phyloP scores from a whole-genome alignment of 2,888 invertebrate genomes.

The Leptura quadrifasciata region DNA sequence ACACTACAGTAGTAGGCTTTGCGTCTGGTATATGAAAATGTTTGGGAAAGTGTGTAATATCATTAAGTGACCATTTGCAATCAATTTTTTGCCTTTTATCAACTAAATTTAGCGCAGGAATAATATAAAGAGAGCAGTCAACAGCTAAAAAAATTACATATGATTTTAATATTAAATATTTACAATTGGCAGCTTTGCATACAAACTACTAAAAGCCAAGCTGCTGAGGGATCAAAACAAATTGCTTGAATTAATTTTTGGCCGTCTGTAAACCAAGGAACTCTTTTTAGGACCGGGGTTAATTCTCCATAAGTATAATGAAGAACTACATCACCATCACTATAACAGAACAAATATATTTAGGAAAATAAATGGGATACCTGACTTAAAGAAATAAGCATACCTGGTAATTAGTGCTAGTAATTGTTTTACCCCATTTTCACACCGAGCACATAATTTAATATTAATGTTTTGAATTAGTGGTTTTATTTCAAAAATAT shows the following conservation, averaged over 20 bases:
- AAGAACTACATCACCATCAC: slow-evolving; percentile 70
- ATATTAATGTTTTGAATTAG: slow-evolving; percentile 71
- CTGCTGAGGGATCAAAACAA: slow-evolving; percentile 90
- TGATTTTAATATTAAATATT: not conserved
- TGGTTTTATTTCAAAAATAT: slow-evolving; percentile 71
- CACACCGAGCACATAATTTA: slow-evolving; percentile 69
- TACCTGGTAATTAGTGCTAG: slow-evolving; percentile 67
- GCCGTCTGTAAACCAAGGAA: slow-evolving; percentile 71
- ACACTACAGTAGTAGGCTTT: slow-evolving; percentile 80
- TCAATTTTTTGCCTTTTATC: slow-evolving; percentile 76
- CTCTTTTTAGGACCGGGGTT: slow-evolving; percentile 69
- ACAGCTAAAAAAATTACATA: slow-evolving; percentile 70
- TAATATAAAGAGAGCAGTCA: slow-evolving; percentile 79
- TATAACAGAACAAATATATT: slow-evolving; percentile 51
- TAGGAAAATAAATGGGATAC: not conserved
- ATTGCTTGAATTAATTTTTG: slow-evolving; percentile 78
- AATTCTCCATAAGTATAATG: slow-evolving; percentile 72
- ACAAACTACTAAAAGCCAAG: slow-evolving; percentile 83
- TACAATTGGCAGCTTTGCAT: slow-evolving; percentile 53
- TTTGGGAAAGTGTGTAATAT: slow-evolving; percentile 76
- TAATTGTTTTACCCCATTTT: slow-evolving; percentile 72
- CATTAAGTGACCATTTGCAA: slow-evolving; percentile 78
- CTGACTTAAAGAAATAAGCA: not conserved
- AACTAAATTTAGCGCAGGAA: slow-evolving; percentile 78
- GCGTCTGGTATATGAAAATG: slow-evolving; percentile 68